These are phyloP conservation scores for Hiodon tergisus DNA, from an alignment of 2,113 vertebrate species.

Conservation along the genomic window DNA sequence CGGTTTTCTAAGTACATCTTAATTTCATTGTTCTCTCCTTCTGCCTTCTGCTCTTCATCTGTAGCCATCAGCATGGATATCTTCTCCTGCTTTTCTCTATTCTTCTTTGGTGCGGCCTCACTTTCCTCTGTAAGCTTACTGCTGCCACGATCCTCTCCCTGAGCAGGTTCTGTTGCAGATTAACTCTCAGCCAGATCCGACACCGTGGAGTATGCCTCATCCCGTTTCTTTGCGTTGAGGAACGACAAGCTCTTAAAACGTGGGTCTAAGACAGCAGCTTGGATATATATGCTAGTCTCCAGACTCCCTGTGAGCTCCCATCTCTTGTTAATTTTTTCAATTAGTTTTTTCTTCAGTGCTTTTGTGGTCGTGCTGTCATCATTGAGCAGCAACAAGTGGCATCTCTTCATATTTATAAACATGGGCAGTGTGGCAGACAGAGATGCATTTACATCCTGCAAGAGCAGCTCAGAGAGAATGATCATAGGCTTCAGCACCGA, in stretches of 20 bases:
- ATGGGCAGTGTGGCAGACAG: slow-evolving; percentile 21
- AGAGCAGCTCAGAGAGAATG: slow-evolving; percentile 15
- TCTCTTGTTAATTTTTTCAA: slow-evolving; percentile 8
- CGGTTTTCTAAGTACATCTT: slow-evolving; percentile 8
- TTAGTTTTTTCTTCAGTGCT: slow-evolving; percentile 8
- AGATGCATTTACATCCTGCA: slow-evolving; percentile 7
- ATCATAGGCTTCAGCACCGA: slow-evolving; percentile 17
- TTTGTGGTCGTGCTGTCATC: slow-evolving; percentile 1
- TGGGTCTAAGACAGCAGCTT: slow-evolving; percentile 16
- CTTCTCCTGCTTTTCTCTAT: slow-evolving; percentile 4
- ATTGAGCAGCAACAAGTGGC: neutral
- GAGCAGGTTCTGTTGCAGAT: neutral
- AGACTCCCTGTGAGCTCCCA: slow-evolving; percentile 9
- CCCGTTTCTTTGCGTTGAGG: slow-evolving; percentile 9
- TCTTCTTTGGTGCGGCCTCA: slow-evolving; percentile 12
- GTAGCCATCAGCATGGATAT: slow-evolving; percentile 11
- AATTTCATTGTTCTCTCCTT: slow-evolving; percentile 6
- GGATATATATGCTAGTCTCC: slow-evolving; percentile 10
- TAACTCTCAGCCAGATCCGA: neutral
- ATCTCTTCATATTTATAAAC: slow-evolving; percentile 9
- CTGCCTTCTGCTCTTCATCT: slow-evolving; percentile 2
- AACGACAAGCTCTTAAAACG: slow-evolving; percentile 12
- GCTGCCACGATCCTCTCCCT: neutral
- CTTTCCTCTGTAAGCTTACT: slow-evolving; percentile 1
- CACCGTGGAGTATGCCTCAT: slow-evolving; percentile 4